These are phyloP conservation scores for Pocillopora grandis DNA, from an alignment of 92 coral and sea anemone genomes.

Conservation along the genomic window DNA sequence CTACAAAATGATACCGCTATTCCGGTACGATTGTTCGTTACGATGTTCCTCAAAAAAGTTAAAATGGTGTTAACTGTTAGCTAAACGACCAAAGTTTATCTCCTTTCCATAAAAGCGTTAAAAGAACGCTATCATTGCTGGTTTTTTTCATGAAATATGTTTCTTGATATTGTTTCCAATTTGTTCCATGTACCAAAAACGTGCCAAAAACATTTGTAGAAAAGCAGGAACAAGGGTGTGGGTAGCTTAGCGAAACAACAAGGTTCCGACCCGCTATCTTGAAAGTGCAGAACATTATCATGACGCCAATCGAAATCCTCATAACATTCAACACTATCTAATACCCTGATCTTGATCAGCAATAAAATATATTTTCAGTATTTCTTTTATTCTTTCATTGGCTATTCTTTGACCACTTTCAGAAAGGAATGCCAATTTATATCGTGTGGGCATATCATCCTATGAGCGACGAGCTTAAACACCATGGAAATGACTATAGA, in stretches of 20 bases:
- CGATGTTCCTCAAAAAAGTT: not conserved
- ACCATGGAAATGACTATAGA: not conserved
- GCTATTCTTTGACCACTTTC: not conserved
- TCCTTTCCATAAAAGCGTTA: not conserved
- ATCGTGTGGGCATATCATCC: constrained; percentile 13
- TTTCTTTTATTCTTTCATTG: not conserved
- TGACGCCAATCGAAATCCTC: too few relatives aligned
- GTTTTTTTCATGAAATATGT: too few relatives aligned
- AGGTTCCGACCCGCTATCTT: too few relatives aligned
- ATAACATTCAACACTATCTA: not conserved
- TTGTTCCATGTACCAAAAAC: too few relatives aligned
- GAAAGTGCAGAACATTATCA: too few relatives aligned
- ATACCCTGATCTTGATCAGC: not conserved
- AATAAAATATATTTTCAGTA: not conserved
- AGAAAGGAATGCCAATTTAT: not conserved
- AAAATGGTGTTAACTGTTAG: not conserved
- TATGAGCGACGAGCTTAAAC: not conserved
- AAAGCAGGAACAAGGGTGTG: too few relatives aligned
- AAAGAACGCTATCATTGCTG: too few relatives aligned
- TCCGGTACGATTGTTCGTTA: not conserved
- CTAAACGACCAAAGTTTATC: not conserved
- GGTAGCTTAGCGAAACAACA: too few relatives aligned
- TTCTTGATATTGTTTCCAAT: too few relatives aligned
- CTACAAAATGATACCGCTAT: not conserved
- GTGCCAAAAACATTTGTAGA: too few relatives aligned